Evolutionary conservation across 2,888 invertebrate species (phyloP).

Genomic region (Xanthorhoe designata): DNA sequence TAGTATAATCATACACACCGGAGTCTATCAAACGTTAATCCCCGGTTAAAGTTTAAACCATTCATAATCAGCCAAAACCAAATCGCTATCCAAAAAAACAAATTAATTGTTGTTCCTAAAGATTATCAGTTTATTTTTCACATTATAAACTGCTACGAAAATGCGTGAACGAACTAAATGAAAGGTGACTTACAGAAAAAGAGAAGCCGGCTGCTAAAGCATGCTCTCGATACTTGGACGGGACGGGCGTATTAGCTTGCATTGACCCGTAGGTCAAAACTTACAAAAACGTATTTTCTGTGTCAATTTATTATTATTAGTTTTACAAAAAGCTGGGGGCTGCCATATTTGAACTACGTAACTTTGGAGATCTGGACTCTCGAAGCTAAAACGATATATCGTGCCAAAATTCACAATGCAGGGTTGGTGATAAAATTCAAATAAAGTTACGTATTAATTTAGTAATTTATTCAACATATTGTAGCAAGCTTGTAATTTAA

Average conservation of each 20-base stretch:
- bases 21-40: constrained; percentile 3
- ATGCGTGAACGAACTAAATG: background rate
- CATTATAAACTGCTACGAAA: background rate
- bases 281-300: background rate
- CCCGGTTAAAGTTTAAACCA: background rate
- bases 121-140: background rate
- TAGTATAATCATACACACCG: constrained; percentile 6
- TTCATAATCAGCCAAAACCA: background rate
- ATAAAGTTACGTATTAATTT: no score
- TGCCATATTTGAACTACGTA: background rate
- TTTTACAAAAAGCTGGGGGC: background rate
- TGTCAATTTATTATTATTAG: background rate
- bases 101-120: background rate
- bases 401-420: no score
- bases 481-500: no score
- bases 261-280: background rate
- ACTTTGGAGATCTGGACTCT: background rate
- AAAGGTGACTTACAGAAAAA: background rate
- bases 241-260: background rate
- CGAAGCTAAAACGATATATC: no score
- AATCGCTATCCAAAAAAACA: background rate
- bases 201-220: background rate
- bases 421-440: no score
- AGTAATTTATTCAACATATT: no score
- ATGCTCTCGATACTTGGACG: background rate